These are phyloP conservation scores for Scortum barcoo DNA, from an alignment of 2,113 vertebrate species.

Conservation along the genomic window DNA sequence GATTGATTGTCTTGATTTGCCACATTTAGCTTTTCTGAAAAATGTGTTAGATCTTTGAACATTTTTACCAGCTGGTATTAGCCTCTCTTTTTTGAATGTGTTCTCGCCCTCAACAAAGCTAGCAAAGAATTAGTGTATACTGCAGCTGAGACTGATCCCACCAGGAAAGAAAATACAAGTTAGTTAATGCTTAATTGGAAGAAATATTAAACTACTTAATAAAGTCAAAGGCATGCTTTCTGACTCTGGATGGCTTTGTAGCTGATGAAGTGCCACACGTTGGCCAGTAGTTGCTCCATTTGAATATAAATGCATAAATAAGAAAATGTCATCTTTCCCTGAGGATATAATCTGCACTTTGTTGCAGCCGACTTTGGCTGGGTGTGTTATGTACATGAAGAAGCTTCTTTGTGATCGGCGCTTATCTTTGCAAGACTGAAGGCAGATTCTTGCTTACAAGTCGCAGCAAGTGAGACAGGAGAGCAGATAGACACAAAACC, in stretches of 20 bases:
- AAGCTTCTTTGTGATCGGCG: background rate
- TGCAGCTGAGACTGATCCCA: background rate
- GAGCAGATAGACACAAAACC: constrained; percentile 49
- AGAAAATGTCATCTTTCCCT: background rate
- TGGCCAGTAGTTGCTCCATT: background rate
- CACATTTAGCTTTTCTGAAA: background rate
- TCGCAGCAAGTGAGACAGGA: constrained; percentile 51
- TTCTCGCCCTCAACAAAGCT: background rate
- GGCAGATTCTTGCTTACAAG: constrained; percentile 70
- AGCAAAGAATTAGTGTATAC: background rate
- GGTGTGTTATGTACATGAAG: background rate
- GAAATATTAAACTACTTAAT: background rate
- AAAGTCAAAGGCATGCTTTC: background rate
- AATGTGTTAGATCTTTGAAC: too few species aligned
- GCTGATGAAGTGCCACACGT: too few species aligned
- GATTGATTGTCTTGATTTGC: background rate
- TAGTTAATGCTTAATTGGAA: background rate
- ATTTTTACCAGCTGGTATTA: background rate
- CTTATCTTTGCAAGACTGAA: constrained; percentile 31
- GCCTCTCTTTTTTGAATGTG: background rate
- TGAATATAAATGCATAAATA: background rate
- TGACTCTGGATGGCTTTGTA: background rate
- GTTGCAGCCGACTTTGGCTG: background rate
- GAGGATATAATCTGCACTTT: background rate
- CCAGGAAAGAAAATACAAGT: background rate